Conservation (phyloP, 2,113 vertebrate genomes). For the Arizona elegans region DNA sequence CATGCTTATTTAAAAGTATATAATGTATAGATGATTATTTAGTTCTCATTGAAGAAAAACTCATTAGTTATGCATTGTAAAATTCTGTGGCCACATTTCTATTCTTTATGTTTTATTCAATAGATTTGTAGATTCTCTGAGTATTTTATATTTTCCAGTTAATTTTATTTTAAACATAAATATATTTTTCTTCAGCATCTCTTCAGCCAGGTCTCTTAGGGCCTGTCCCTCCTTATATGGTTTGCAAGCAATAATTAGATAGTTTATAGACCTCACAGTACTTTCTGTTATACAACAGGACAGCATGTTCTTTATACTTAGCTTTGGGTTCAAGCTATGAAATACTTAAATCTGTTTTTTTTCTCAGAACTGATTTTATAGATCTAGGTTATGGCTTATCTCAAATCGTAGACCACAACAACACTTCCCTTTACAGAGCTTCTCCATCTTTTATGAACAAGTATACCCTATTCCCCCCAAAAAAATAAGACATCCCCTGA, state of each 20-base stretch:
- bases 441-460: not conserved
- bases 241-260: not conserved
- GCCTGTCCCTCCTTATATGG: not conserved
- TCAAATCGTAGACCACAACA: not conserved
- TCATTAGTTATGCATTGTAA: not conserved
- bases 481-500: too few relatives aligned
- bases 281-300: constrained; percentile 1
- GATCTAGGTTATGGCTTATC: not conserved
- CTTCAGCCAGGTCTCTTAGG: not conserved
- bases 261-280: not conserved
- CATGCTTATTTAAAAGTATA: not conserved
- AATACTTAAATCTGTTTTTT: not conserved
- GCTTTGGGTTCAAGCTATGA: not conserved
- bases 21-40: not conserved
- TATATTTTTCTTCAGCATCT: not conserved
- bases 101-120: not conserved
- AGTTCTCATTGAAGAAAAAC: not conserved
- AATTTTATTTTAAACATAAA: not conserved
- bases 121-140: not conserved
- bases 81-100: not conserved
- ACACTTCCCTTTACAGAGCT: not conserved
- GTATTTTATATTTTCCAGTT: not conserved
- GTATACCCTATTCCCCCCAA: too few relatives aligned
- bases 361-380: not conserved
- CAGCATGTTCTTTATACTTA: not conserved